These are phyloP conservation scores for Cosmia pyralina DNA, from an alignment of 2,888 invertebrate species.

Conservation along the genomic window DNA sequence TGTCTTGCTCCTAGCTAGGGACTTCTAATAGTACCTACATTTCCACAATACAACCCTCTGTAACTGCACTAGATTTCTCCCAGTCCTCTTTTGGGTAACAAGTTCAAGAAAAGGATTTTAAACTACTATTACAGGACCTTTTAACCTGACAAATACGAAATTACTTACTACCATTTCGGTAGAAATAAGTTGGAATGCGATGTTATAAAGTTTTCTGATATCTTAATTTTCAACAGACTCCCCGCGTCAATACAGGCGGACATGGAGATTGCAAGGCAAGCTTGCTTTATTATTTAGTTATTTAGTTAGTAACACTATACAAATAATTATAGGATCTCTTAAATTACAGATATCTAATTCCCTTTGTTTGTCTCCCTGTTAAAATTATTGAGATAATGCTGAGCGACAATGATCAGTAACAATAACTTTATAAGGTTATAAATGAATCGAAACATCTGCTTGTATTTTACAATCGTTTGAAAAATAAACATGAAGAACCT, in stretches of 20 bases:
- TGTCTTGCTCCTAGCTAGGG: neutral
- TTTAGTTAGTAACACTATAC: constrained; percentile 30
- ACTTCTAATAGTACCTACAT: neutral
- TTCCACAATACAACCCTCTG: neutral
- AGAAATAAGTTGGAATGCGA: neutral
- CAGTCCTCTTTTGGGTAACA: constrained; percentile 1
- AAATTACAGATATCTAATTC: neutral
- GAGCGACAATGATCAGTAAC: constrained; percentile 20
- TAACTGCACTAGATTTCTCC: neutral
- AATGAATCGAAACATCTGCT: constrained; percentile 11
- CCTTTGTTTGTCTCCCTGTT: constrained; percentile 15
- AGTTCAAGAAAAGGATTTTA: neutral
- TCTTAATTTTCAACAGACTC: constrained; percentile 51
- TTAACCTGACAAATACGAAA: neutral
- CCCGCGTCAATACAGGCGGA: constrained; percentile 53
- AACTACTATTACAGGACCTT: neutral
- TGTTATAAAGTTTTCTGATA: constrained; percentile 38
- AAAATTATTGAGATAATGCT: constrained; percentile 6
- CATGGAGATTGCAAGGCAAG: constrained; percentile 55
- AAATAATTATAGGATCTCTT: constrained; percentile 20
- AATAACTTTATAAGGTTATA: constrained; percentile 11
- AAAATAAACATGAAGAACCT: constrained; percentile 25
- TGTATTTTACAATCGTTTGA: constrained; percentile 10
- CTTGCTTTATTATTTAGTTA: constrained; percentile 50
- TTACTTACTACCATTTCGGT: neutral